These are phyloP conservation scores for Agrypnia vestita DNA, from an alignment of 1,140 invertebrate genomes.

Conservation along the genomic window DNA sequence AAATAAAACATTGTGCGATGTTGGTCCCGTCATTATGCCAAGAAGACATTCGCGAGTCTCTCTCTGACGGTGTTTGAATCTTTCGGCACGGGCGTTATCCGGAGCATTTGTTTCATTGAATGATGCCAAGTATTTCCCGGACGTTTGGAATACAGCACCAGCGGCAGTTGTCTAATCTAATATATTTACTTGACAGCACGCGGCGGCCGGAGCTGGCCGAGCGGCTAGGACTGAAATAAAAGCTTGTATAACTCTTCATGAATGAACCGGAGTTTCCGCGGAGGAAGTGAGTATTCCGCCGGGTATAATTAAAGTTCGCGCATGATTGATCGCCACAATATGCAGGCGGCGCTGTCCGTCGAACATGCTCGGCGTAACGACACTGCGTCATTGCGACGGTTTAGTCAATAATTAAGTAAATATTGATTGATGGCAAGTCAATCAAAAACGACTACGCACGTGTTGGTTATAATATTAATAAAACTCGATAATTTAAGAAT, in stretches of 20 bases:
- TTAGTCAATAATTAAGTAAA: too few species aligned
- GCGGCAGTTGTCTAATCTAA: neutral
- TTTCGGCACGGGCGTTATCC: constrained; percentile 3
- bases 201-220: neutral
- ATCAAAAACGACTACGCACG: too few species aligned
- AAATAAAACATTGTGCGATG: neutral
- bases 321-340: neutral
- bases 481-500: too few species aligned
- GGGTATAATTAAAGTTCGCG: constrained; percentile 5
- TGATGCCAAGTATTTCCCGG: constrained; percentile 18
- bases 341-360: constrained; percentile 1
- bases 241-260: constrained; percentile 3
- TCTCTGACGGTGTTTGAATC: constrained; percentile 11
- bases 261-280: constrained; percentile 19
- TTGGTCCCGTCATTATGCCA: neutral
- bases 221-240: constrained; percentile 8
- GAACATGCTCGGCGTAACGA: too few species aligned
- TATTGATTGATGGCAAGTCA: too few species aligned
- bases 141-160: neutral
- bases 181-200: neutral
- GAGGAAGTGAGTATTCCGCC: neutral
- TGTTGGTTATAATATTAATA: too few species aligned
- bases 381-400: neutral
- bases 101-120: neutral
- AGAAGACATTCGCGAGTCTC: neutral